Base-by-base conservation (phyloP, 2,888 invertebrate genomes). In the Leptura quadrifasciata region DNA sequence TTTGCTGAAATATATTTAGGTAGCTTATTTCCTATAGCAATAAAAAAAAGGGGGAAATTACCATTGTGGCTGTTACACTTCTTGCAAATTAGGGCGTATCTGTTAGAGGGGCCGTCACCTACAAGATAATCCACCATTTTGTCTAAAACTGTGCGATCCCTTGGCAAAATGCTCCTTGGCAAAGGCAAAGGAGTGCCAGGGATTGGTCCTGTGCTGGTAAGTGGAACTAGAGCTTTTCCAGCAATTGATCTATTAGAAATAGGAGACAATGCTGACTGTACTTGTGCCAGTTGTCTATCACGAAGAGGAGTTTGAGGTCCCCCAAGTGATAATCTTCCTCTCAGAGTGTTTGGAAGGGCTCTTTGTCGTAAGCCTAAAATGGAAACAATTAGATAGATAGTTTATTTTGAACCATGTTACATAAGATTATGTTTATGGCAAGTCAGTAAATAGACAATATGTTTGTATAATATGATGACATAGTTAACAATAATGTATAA, bases 31-130 rank as follows among this genome's bases (percentile, higher is more conserved):
- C 8, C 27, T 6, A 31, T 31, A 5, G 47, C 4, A n/a, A 47
- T 39, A 47, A 47, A 47, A 47, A 47, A 15, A 6, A 47, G 4
- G 1, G 1, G 1, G 1, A 47, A 47, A n/a, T 88, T 90, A 92
- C 99, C 99, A 89, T 99, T 99, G 88, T 99, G 99, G 17, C 95
- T 94, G 82, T 92, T 93, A 88, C 99, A 99, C 81, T 95, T 93
- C 54, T 92, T 92, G 89, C 99, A 99, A 85, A 99, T 97, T 80
- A 99, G 93, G 20, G 99, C 99, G 91, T 95, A 99, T 83, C 98
- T 93, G 89, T 97, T 96, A 77, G 94, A 94, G 24, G 98, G 98
- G 0, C 98, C 99, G 88, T 99, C 99, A 57, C 98, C 98, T 57
- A 99, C 93, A 77, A 99, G 90, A 87, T 96, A 97, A 88, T 99